A percentile compares a stretch with the other conserved stretches of the same genome.
phyloP scores from a whole-genome alignment of 2,113 vertebrate species.

The Furnarius figulus region DNA sequence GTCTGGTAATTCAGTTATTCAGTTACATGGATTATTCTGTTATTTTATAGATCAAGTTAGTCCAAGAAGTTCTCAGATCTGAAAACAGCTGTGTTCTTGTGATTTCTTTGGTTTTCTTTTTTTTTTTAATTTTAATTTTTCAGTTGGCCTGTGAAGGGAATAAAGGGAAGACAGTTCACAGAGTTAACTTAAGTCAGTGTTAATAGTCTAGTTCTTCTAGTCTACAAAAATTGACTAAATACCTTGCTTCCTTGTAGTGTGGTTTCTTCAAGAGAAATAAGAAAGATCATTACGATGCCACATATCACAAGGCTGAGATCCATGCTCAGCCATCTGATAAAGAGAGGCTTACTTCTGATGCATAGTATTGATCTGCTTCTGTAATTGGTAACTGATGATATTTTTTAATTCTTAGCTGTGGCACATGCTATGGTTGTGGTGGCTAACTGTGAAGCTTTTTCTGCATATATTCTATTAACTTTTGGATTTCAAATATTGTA shows the following conservation, averaged over 20 bases:
- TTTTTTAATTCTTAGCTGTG: conserved; percentile 76
- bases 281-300: conserved; percentile 93
- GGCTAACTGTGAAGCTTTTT: conserved; percentile 80
- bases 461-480: conserved; percentile 77
- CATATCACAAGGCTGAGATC: conserved; percentile 99
- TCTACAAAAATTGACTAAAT: conserved; percentile 77
- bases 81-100: background rate
- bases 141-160: background rate
- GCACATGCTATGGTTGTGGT: conserved; percentile 82
- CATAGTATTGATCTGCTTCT: conserved; percentile 88
- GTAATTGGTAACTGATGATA: conserved; percentile 87
- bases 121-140: background rate
- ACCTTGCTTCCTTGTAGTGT: conserved; percentile 94
- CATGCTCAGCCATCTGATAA: conserved; percentile 99
- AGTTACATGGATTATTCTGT: background rate
- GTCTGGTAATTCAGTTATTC: background rate
- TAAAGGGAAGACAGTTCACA: background rate
- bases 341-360: conserved; percentile 97
- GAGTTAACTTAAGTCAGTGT: background rate
- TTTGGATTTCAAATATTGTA: conserved; percentile 62
- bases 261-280: conserved; percentile 99
- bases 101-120: background rate
- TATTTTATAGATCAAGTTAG: background rate
- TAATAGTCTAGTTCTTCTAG: background rate
- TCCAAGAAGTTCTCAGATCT: background rate